These are phyloP conservation scores for Scylla paramamosain DNA, from an alignment of 1,140 invertebrate species.

Conservation along the genomic window DNA sequence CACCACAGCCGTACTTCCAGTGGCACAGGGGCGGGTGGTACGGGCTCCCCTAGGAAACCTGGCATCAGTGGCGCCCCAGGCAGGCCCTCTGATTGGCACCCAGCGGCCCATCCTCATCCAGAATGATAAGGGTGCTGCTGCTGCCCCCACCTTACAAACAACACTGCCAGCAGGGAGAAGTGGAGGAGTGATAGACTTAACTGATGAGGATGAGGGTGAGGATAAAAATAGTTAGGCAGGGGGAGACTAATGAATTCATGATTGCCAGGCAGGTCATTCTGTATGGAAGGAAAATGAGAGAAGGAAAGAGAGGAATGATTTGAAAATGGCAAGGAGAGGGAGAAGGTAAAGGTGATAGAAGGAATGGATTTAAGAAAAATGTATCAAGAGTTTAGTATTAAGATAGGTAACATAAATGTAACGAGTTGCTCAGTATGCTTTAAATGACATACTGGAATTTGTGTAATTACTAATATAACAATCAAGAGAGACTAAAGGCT, in stretches of 20 bases:
- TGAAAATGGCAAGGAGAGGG: background rate
- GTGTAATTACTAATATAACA: background rate
- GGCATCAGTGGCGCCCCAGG: background rate
- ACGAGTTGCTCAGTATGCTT: background rate
- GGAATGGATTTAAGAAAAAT: too few relatives aligned
- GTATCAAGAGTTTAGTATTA: too few relatives aligned
- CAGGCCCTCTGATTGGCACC: conserved; percentile 3
- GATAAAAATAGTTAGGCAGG: conserved; percentile 58
- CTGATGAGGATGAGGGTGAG: conserved; percentile 74
- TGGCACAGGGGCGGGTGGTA: conserved; percentile 50
- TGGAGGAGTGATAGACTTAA: conserved; percentile 75
- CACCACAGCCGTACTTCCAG: conserved; percentile 34
- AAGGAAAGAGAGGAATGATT: background rate
- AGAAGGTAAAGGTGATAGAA: background rate
- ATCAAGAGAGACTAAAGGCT: background rate
- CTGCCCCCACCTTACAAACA: conserved; percentile 36
- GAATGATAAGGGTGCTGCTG: conserved; percentile 32
- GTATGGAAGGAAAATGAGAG: background rate
- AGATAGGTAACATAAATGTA: background rate
- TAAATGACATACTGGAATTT: background rate
- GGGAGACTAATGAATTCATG: background rate
- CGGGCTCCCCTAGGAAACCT: conserved; percentile 41
- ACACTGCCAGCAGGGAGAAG: conserved; percentile 55
- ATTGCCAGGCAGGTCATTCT: background rate
- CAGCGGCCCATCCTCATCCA: conserved; percentile 60